Base-by-base conservation (phyloP, 1,140 invertebrate genomes). In the Lysiphlebus fabarum region DNA sequence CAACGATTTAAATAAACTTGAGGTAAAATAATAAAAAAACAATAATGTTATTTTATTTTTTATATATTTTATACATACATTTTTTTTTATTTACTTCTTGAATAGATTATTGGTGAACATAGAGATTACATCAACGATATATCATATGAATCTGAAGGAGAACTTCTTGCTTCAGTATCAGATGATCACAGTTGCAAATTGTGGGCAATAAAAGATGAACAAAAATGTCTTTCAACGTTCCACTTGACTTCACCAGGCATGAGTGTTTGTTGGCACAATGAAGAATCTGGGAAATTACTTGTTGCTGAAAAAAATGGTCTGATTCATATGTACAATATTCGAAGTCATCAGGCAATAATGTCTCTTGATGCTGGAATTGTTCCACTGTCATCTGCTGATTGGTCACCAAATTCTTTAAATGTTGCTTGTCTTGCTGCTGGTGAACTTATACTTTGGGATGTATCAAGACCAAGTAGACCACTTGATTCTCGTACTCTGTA, bases 111-210 rank as follows among this genome's bases (percentile, higher is more conserved):
- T 55, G 73, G 79, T 53, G 85, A 85, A 1, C 90, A 92, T 66
- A 84, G 69, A 37, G 84, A 84, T 72, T 91, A 88, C 69, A 82
- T 90, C 0, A 92, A 92, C 73, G 81, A 82, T 45, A 70, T 90
- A 26, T 76, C 82, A 37, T 91, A 85, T 81, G 87, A 90, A 66
- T 83, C 85, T 7, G 83, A 84, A 48, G 89, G 89, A 26, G 81
- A 84, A 40, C 79, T 83, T 55, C 66, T 92, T 42, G 89, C 87
- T 12, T 90, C 88, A 43, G 86, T 86, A 9, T 88, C 89, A 61
- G 90, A 92, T 76, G 90, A 92, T 73, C 83, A 86, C 44, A 87
- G 86, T 0, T 90, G 88, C 69, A 82, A 84, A 65, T 72, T 92
- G 17, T 91, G 89, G 88, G 77, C 74, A 44, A 70, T 79, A 1